Evolutionary conservation across 1,140 invertebrate species (phyloP), one percentile per base, ranked within the genome.

Genomic region (Heliothis subflexa): DNA sequence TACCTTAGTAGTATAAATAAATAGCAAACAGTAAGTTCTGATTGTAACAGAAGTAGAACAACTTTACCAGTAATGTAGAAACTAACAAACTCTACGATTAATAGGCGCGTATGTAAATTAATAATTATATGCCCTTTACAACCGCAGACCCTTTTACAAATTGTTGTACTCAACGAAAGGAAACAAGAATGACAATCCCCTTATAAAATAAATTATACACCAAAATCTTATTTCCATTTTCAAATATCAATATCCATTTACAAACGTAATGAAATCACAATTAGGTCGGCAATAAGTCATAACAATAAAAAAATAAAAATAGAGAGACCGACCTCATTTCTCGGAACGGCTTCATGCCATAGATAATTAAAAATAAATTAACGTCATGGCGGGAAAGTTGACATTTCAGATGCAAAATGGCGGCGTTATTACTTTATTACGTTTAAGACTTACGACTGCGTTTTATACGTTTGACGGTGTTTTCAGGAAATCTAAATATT

Each of bases 311-410:
- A 66, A 61, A 59, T 61, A 49, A 74, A 33, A 68, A 75, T 45
- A 62, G 16, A 74, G 72, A 33, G 68, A 59, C 61, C 33, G 77
- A 59, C 68, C 80, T 83, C 78, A 50, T 80, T 83, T 50, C 40
- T 68, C 57, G 68, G 21, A 73, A 64, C 61, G 49, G 59, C 33
- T 77, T 77, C 57, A 52, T 40, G 52, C 75, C 80, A 78, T 61
- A 85, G 81, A 81, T 76, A 85, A 81, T 83, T 83, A 85, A 81
- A 83, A 81, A 81, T 80, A 81, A 81, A 83, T 81, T 85, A 83
- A 85, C 61, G 66, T 78, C 70, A 57, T 71, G 78, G 83, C 77
- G 81, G 81, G 68, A 78, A 81, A 57, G 61, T 78, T 81, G 83
- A 80, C 75, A 64, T 75, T 72, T 64, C n/a, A 21, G 66, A 81